These are phyloP conservation scores for Acyrthosiphon pisum DNA, from an alignment of 1,140 invertebrate species.

Conservation along the genomic window DNA sequence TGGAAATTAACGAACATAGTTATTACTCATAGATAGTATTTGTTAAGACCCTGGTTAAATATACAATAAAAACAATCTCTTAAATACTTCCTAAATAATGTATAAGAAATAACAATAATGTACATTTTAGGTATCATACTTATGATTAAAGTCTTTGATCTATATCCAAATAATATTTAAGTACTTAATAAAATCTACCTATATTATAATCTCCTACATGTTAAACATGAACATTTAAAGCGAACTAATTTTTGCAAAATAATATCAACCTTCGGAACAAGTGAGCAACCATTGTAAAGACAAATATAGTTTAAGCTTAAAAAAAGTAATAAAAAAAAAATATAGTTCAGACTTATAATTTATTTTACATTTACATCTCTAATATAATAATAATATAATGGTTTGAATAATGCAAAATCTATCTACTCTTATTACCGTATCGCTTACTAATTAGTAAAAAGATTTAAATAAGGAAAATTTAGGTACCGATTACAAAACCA, in stretches of 20 bases:
- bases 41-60: not conserved
- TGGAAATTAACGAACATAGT: not conserved
- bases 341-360: not conserved
- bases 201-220: not conserved
- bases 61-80: not conserved
- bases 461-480: not conserved
- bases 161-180: not conserved
- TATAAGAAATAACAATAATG: not conserved
- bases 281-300: not conserved
- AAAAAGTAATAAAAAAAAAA: not conserved
- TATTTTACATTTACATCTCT: not conserved
- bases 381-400: not conserved
- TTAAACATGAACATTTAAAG: not conserved
- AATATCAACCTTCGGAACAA: not conserved
- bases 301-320: not conserved
- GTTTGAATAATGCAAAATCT: not conserved
- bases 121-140: too few species aligned
- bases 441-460: not conserved
- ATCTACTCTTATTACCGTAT: not conserved
- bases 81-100: not conserved
- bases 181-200: not conserved
- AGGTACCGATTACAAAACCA: not conserved
- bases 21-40: not conserved
- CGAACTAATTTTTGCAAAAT: not conserved
- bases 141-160: not conserved